Evolutionary conservation across 2,797 vertebrate genomes (phyloP).

Genomic region (Ceryle rudis): DNA sequence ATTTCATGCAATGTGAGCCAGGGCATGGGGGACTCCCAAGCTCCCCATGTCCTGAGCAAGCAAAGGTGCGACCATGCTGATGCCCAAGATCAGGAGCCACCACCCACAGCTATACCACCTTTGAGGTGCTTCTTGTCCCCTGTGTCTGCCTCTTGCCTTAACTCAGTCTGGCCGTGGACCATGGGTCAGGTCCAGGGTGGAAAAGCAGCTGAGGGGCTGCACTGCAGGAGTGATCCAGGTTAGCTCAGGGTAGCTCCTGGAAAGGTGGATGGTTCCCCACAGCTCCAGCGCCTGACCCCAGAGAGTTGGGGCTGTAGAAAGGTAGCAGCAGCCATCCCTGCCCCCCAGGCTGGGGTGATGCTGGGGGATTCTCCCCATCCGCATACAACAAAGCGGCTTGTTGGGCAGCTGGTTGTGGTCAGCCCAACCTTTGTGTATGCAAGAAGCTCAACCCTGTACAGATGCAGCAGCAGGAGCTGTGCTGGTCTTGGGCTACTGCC

Average conservation of each 20-base stretch:
- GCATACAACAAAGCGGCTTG: neutral
- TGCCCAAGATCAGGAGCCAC: neutral
- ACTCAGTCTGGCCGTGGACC: neutral
- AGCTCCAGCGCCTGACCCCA: neutral
- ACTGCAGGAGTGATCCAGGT: neutral
- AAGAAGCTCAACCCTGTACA: neutral
- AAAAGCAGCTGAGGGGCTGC: neutral
- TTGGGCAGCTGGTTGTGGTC: fast-evolving
- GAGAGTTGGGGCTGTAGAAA: neutral
- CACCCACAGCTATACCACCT: fast-evolving
- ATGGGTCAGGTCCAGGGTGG: fast-evolving
- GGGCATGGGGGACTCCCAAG: neutral
- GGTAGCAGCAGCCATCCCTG: neutral
- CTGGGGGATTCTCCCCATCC: neutral
- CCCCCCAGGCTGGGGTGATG: fast-evolving
- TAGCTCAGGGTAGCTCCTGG: neutral
- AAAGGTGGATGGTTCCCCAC: neutral
- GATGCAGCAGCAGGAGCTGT: fast-evolving
- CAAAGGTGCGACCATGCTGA: neutral
- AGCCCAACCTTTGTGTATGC: no score
- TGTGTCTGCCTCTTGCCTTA: fast-evolving
- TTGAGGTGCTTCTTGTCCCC: no score
- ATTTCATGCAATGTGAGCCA: fast-evolving
- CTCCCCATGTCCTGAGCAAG: neutral
- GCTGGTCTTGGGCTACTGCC: neutral